These are phyloP conservation scores for Epirrhoe alternata DNA, from an alignment of 2,888 invertebrate species.

Conservation along the genomic window DNA sequence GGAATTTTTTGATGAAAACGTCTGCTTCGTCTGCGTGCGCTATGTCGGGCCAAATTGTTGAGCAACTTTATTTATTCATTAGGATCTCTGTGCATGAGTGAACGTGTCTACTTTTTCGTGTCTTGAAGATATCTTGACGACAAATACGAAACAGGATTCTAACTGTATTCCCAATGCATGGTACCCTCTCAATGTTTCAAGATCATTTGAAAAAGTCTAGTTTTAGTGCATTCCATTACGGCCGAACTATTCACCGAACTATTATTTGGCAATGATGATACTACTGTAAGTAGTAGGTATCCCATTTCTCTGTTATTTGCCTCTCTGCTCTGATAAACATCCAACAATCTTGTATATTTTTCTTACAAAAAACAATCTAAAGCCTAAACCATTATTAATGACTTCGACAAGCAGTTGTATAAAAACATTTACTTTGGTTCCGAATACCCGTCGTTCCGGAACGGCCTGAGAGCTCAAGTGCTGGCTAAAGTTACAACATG, in stretches of 20 bases:
- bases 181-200: too few relatives aligned
- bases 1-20: constrained; percentile 33
- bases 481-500: constrained; percentile 26
- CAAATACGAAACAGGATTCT: neutral
- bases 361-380: neutral
- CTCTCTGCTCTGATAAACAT: neutral
- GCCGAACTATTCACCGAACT: too few relatives aligned
- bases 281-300: neutral
- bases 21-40: constrained; percentile 10
- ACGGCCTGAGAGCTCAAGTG: constrained; percentile 24
- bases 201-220: too few relatives aligned
- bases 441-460: constrained; percentile 11
- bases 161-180: too few relatives aligned
- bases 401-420: neutral
- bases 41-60: constrained; percentile 6
- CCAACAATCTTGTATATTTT: too few relatives aligned
- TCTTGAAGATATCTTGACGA: neutral
- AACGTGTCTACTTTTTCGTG: neutral
- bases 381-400: neutral
- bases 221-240: too few relatives aligned
- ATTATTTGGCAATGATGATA: too few relatives aligned
- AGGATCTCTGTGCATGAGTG: neutral
- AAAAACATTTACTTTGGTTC: constrained; percentile 15
- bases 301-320: neutral
- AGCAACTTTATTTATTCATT: constrained; percentile 4